Percentiles rank a stretch among this genome's conserved stretches.
Evolutionary conservation across 1,140 invertebrate genomes (phyloP).

Genomic region (Parapsyche elsis): DNA sequence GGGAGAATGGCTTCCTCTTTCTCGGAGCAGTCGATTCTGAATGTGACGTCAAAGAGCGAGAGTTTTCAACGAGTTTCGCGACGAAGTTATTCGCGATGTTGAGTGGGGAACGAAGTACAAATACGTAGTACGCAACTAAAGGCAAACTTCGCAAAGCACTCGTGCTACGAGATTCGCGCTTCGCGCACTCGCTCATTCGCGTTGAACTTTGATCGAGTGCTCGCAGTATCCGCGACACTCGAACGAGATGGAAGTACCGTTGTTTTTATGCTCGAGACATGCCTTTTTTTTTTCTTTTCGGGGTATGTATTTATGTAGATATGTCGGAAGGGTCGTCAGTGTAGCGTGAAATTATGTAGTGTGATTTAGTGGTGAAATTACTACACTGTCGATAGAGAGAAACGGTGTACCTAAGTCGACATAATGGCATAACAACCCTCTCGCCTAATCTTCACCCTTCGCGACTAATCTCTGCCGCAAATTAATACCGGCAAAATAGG

Average conservation of each 20-base stretch:
- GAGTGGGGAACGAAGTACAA: conserved; percentile 25
- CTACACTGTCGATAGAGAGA: not conserved
- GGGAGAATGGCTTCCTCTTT: not conserved
- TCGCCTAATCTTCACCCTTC: not conserved
- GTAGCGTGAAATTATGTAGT: too few relatives aligned
- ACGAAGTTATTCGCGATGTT: conserved; percentile 25
- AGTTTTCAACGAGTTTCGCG: conserved; percentile 24
- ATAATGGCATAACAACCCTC: conserved; percentile 16
- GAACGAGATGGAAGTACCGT: too few relatives aligned
- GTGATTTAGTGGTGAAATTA: too few relatives aligned
- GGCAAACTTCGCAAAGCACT: conserved; percentile 32
- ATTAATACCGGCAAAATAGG: conserved; percentile 9
- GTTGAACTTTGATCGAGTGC: too few relatives aligned
- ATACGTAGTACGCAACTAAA: not conserved
- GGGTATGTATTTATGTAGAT: too few relatives aligned
- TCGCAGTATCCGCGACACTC: too few relatives aligned
- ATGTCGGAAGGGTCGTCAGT: too few relatives aligned
- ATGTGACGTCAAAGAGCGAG: conserved; percentile 30
- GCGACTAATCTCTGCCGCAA: not conserved
- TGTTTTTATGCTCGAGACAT: too few relatives aligned
- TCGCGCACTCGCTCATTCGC: not conserved
- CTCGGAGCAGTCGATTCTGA: not conserved
- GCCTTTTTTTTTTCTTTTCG: too few relatives aligned
- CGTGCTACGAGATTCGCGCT: not conserved
- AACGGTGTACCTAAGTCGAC: not conserved